A percentile compares a stretch with the other conserved stretches of the same genome.
phyloP scores from a whole-genome alignment of 2,888 invertebrate genomes.

The Stegophylla sp. region DNA sequence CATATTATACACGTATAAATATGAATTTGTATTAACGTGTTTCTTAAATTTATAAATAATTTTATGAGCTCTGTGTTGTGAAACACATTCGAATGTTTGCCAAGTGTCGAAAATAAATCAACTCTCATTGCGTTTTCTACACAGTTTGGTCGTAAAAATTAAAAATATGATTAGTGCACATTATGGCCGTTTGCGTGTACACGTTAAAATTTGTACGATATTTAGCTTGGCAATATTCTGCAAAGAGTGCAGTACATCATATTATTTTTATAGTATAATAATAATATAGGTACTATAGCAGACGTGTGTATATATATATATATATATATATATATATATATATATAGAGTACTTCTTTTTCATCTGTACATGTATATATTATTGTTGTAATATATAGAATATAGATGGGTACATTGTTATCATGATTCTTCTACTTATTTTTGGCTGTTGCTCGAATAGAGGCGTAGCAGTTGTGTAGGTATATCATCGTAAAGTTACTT shows the following conservation, averaged over 20 bases:
- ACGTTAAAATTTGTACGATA: neutral
- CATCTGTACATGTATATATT: neutral
- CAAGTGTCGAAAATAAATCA: slow-evolving; percentile 58
- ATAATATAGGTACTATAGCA: no score
- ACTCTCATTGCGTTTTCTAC: slow-evolving; percentile 50
- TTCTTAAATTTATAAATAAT: slow-evolving; percentile 57
- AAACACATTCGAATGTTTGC: slow-evolving; percentile 40
- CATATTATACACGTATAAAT: neutral
- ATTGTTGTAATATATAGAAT: neutral
- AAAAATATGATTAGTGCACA: slow-evolving; percentile 36
- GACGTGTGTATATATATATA: neutral
- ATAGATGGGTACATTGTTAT: no score
- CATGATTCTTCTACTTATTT: slow-evolving; percentile 22
- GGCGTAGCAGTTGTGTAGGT: no score
- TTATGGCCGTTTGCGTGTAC: neutral
- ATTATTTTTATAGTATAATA: no score
- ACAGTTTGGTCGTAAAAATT: slow-evolving; percentile 52
- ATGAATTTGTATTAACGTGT: slow-evolving; percentile 8
- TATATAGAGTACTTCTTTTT: neutral
- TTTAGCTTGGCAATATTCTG: neutral
- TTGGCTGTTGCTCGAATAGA: no score
- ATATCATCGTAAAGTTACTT: neutral
- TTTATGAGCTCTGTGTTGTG: slow-evolving; percentile 53
- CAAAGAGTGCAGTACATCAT: neutral
- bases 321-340: neutral